Evolutionary conservation across 2,797 vertebrate species (phyloP).

Genomic region (Coluber constrictor): DNA sequence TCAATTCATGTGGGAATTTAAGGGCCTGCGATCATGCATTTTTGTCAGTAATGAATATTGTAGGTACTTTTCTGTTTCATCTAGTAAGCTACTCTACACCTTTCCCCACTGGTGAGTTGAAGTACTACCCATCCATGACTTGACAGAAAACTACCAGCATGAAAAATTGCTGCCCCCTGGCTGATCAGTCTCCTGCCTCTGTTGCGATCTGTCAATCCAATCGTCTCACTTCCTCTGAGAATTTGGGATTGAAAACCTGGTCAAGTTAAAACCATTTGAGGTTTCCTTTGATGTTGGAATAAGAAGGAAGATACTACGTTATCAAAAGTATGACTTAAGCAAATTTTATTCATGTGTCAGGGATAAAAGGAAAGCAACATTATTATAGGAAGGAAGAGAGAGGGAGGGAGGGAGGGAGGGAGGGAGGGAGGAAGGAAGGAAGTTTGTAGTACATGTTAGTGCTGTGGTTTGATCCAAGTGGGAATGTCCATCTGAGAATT

Average conservation of each 20-base stretch:
- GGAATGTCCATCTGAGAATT: neutral
- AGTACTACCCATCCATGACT: neutral
- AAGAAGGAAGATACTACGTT: neutral
- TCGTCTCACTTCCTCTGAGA: neutral
- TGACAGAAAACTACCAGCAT: neutral
- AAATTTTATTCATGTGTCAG: neutral
- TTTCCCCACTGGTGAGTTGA: neutral
- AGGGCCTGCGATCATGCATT: neutral
- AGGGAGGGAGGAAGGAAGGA: neutral
- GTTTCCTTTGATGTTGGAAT: neutral
- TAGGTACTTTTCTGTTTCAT: neutral
- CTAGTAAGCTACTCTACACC: neutral
- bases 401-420: neutral
- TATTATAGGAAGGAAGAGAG: neutral
- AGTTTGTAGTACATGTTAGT: neutral
- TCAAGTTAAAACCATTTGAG: neutral
- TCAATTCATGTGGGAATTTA: neutral
- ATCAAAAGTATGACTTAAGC: neutral
- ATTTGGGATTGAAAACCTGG: neutral
- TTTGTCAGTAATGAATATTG: neutral
- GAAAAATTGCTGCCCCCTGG: neutral
- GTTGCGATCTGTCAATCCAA: neutral
- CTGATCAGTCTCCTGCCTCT: neutral
- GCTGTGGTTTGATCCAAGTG: neutral
- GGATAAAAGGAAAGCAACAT: neutral